phyloP scores from a whole-genome alignment of 2,797 vertebrate species.

The Hoplostethus mediterraneus region DNA sequence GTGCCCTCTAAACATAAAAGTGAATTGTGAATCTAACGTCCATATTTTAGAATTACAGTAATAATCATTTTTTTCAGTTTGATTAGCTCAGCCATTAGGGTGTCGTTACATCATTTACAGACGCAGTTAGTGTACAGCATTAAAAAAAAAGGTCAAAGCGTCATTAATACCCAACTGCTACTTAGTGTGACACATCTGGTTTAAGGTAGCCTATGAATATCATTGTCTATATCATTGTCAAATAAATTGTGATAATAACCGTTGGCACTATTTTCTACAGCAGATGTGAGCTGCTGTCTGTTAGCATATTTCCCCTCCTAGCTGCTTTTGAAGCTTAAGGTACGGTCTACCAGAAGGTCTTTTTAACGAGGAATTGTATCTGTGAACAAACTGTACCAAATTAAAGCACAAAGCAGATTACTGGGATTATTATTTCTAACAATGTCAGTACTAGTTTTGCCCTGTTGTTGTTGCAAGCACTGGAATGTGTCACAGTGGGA shows the following conservation, averaged over 20 bases:
- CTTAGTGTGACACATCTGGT: constrained; percentile 42
- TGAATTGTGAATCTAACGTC: no score
- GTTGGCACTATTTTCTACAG: constrained; percentile 40
- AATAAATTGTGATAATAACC: constrained; percentile 60
- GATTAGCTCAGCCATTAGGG: constrained; percentile 21
- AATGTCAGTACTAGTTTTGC: background rate
- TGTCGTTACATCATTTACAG: constrained; percentile 17
- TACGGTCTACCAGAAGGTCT: constrained; percentile 29
- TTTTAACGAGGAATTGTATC: constrained; percentile 14
- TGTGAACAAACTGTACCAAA: constrained; percentile 33
- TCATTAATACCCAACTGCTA: constrained; percentile 14
- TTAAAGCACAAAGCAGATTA: constrained; percentile 17
- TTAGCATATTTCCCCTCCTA: constrained; percentile 36
- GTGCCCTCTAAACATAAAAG: no score
- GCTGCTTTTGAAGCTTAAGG: constrained; percentile 26
- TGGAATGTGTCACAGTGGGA: constrained; percentile 1
- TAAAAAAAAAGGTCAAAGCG: background rate
- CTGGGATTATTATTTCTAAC: constrained; percentile 1
- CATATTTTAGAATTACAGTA: no score
- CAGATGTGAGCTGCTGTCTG: constrained; percentile 51
- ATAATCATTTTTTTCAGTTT: constrained; percentile 1
- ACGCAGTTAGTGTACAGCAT: constrained; percentile 23
- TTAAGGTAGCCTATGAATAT: constrained; percentile 34
- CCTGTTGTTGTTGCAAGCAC: constrained; percentile 5
- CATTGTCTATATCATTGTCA: constrained; percentile 39